These are phyloP conservation scores for Phataginus tetradactyla DNA, from an alignment of 2,797 vertebrate genomes.

Conservation along the genomic window DNA sequence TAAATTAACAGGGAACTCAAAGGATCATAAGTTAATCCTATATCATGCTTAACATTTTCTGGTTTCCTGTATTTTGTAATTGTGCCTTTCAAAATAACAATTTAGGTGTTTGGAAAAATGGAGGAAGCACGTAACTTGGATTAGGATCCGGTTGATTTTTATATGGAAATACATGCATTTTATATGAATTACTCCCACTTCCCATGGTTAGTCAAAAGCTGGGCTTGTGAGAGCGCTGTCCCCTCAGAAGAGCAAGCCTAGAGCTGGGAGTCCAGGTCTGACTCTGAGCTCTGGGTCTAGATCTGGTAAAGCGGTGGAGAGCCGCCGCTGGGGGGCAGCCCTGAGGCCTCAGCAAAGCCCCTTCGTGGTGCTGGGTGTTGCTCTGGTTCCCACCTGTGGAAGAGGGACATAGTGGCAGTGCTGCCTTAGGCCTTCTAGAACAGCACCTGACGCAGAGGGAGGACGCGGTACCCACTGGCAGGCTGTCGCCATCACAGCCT, in stretches of 20 bases:
- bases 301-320: background rate
- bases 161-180: background rate
- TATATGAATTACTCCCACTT: background rate
- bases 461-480: accelerated
- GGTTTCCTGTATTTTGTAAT: background rate
- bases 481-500: accelerated
- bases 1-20: background rate
- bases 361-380: background rate
- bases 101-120: background rate
- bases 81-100: background rate
- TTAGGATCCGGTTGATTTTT: background rate
- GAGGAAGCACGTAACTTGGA: background rate
- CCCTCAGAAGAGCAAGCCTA: background rate
- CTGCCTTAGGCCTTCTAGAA: accelerated
- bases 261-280: accelerated
- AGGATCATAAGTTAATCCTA: background rate
- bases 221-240: accelerated
- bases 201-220: background rate
- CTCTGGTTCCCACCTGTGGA: background rate
- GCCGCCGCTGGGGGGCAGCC: background rate
- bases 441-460: accelerated
- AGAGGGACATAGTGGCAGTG: accelerated
- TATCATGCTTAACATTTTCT: background rate
- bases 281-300: background rate
- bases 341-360: background rate